A percentile compares a stretch with the other conserved stretches of the same genome.
These are phyloP conservation scores for Acronicta aceris DNA, from an alignment of 2,888 invertebrate species.

Conservation along the genomic window DNA sequence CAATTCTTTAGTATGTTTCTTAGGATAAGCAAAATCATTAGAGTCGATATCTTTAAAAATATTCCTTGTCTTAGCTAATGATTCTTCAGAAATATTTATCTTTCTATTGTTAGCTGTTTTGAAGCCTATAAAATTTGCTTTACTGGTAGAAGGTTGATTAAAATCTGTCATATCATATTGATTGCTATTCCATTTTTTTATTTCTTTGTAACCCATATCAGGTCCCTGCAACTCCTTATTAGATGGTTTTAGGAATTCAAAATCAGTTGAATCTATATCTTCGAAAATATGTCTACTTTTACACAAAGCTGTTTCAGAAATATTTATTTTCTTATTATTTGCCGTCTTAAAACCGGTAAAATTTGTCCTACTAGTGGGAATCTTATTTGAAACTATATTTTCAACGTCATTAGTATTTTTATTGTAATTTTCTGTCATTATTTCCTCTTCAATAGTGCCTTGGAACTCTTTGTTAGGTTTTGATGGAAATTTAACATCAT, in stretches of 20 bases:
- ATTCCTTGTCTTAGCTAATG: constrained; percentile 21
- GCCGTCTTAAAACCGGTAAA: constrained; percentile 32
- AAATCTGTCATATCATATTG: neutral
- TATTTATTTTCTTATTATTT: constrained; percentile 26
- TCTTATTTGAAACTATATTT: constrained; percentile 6
- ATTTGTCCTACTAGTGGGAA: constrained; percentile 2
- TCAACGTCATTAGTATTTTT: neutral
- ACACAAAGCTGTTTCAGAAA: constrained; percentile 13
- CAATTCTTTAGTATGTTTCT: neutral
- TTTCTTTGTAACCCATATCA: neutral
- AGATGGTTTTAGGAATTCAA: constrained; percentile 5
- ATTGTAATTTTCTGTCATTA: neutral
- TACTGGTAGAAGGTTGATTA: constrained; percentile 12
- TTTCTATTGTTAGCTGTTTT: constrained; percentile 35
- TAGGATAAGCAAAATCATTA: neutral
- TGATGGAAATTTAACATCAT: constrained; percentile 12
- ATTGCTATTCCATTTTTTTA: neutral
- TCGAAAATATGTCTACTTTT: constrained; percentile 25
- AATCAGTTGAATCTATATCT: constrained; percentile 26
- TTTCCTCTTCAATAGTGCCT: neutral
- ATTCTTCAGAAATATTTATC: constrained; percentile 17
- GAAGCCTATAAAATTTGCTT: constrained; percentile 16
- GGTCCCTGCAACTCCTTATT: neutral
- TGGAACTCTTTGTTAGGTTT: neutral
- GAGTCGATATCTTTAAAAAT: constrained; percentile 38